Evolutionary conservation across 2,797 vertebrate genomes (phyloP).

Genomic region (Halcyon badia): DNA sequence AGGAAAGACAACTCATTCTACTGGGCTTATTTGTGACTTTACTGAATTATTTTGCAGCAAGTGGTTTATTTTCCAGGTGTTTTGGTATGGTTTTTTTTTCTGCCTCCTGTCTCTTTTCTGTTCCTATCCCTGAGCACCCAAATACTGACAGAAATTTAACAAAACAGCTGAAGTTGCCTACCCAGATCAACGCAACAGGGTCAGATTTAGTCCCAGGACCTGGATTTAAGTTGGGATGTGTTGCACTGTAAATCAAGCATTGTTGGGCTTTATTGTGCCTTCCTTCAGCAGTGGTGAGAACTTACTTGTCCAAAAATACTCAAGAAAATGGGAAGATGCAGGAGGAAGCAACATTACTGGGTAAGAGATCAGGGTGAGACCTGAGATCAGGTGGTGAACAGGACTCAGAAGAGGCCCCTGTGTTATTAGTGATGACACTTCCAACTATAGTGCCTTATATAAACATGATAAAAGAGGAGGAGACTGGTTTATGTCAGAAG

Average conservation of each 20-base stretch:
- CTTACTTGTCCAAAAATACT: neutral
- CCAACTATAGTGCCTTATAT: neutral
- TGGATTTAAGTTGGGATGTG: neutral
- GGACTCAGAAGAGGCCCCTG: neutral
- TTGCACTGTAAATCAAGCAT: neutral
- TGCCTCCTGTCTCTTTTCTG: neutral
- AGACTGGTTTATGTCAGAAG: too few relatives aligned
- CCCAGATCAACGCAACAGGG: rapidly evolving
- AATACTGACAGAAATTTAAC: neutral
- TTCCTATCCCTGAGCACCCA: neutral
- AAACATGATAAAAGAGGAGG: neutral
- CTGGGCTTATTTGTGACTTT: neutral
- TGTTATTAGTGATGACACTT: neutral
- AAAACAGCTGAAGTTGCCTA: neutral
- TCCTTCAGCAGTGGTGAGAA: neutral
- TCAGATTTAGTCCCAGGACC: neutral
- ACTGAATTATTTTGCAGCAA: neutral
- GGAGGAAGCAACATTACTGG: neutral
- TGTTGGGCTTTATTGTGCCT: neutral
- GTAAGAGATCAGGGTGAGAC: neutral
- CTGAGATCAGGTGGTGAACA: neutral
- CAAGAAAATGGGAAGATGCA: neutral
- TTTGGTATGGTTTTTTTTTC: neutral
- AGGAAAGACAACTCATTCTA: slow-evolving; percentile 1
- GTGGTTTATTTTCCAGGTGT: neutral